These are phyloP conservation scores for Perca fluviatilis DNA, from an alignment of 2,113 vertebrate genomes.

Conservation along the genomic window DNA sequence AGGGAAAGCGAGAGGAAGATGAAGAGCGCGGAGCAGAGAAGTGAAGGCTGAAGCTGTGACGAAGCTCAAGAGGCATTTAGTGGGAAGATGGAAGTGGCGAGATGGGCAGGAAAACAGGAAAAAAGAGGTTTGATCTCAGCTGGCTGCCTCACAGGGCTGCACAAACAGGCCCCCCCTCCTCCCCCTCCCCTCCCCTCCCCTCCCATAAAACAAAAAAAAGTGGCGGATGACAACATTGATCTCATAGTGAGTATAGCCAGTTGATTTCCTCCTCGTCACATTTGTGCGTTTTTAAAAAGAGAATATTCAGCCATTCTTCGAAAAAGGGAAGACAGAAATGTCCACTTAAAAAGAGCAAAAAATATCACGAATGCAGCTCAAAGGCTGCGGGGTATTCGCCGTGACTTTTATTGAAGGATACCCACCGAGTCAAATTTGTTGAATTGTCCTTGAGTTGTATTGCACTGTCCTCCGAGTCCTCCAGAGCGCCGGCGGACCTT, in stretches of 20 bases:
- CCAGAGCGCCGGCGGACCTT: slow-evolving; percentile 47
- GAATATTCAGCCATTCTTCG: slow-evolving; percentile 76
- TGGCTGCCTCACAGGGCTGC: slow-evolving; percentile 33
- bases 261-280: slow-evolving; percentile 54
- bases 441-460: slow-evolving; percentile 63
- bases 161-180: background rate
- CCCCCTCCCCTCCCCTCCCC: background rate
- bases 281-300: slow-evolving; percentile 57
- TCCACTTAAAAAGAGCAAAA: slow-evolving; percentile 66
- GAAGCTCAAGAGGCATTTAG: slow-evolving; percentile 28
- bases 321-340: slow-evolving; percentile 63
- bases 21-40: slow-evolving; percentile 3
- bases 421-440: slow-evolving; percentile 40
- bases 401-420: slow-evolving; percentile 72
- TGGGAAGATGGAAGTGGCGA: slow-evolving; percentile 3
- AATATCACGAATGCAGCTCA: slow-evolving; percentile 33
- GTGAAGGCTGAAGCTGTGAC: slow-evolving; percentile 19
- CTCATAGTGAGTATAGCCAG: slow-evolving; percentile 50
- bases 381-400: slow-evolving; percentile 62
- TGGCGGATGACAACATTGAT: slow-evolving; percentile 35
- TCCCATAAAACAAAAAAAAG: slow-evolving; percentile 22
- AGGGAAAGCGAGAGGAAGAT: slow-evolving; percentile 1
- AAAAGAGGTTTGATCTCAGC: slow-evolving; percentile 37
- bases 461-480: slow-evolving; percentile 61
- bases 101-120: slow-evolving; percentile 3